phyloP scores from a whole-genome alignment of 2,888 invertebrate species.

The Orthonevra nobilis region DNA sequence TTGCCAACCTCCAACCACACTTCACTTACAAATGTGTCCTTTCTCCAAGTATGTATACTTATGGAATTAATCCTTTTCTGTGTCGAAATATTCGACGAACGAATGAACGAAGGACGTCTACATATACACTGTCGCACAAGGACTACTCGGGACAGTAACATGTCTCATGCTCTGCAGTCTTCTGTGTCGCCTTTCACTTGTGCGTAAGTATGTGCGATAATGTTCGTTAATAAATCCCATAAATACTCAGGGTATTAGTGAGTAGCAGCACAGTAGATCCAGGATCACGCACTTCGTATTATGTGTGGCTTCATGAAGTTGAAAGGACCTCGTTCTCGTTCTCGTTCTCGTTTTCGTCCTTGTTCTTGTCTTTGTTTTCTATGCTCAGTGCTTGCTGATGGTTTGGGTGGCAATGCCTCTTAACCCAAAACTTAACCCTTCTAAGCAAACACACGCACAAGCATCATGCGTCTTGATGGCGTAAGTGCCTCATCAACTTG shows the following conservation, averaged over 20 bases:
- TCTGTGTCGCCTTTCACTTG: conserved; percentile 1
- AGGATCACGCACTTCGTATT: conserved; percentile 69
- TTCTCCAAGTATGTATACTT: conserved; percentile 37
- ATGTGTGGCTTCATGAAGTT: conserved; percentile 63
- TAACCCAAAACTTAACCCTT: conserved; percentile 64
- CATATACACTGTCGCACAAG: no score
- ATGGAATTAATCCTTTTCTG: conserved; percentile 69
- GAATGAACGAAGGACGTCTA: no score
- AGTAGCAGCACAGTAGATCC: conserved; percentile 66
- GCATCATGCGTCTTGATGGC: conserved; percentile 25
- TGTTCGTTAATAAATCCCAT: conserved; percentile 70
- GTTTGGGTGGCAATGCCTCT: conserved; percentile 35
- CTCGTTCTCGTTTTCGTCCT: no score
- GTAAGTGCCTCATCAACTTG: conserved; percentile 8
- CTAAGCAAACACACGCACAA: conserved; percentile 14
- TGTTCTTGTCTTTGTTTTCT: no score
- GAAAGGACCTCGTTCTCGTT: conserved; percentile 27
- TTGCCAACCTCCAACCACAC: neutral
- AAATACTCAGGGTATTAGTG: conserved; percentile 68
- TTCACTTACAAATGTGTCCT: conserved; percentile 3
- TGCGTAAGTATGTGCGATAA: conserved; percentile 47
- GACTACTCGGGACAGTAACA: no score
- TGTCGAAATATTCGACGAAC: conserved; percentile 39
- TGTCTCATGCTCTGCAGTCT: no score
- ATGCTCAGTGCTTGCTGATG: no score